Percentiles rank a stretch among this genome's conserved stretches.
phyloP scores from a whole-genome alignment of 2,113 vertebrate species.

The Paratilapia polleni region DNA sequence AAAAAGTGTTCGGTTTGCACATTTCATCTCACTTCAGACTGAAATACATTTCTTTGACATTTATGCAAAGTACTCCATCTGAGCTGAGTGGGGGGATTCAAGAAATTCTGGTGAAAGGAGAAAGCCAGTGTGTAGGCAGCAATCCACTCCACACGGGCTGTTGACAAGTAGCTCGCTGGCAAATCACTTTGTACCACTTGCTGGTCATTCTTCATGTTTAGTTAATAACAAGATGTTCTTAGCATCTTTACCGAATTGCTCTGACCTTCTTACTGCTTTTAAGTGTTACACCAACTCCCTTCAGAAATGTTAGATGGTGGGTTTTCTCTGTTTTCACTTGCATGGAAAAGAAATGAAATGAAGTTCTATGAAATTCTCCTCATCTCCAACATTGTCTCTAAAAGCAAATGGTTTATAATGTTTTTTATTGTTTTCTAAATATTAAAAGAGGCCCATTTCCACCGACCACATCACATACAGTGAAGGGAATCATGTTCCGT shows the following conservation, averaged over 20 bases:
- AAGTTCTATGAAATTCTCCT: not conserved
- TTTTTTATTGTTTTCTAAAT: not conserved
- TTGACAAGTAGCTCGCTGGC: not conserved
- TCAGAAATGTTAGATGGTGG: not conserved
- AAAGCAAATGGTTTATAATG: not conserved
- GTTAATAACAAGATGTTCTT: not conserved
- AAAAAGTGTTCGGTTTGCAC: constrained; percentile 30
- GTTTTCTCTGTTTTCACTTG: not conserved
- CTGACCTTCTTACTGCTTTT: not conserved
- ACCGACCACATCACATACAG: too few relatives aligned
- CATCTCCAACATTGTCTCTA: not conserved
- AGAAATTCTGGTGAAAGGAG: constrained; percentile 13
- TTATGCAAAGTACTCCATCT: constrained; percentile 16
- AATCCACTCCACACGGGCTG: not conserved
- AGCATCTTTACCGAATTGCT: not conserved
- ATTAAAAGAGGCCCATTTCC: not conserved
- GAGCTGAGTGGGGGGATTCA: constrained; percentile 14
- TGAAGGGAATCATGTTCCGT: too few relatives aligned
- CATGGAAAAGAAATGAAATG: not conserved
- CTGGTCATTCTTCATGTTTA: constrained; percentile 1
- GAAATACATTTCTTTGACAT: constrained; percentile 41
- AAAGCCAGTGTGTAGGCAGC: not conserved
- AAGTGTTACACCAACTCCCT: not conserved
- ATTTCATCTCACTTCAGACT: not conserved
- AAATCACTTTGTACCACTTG: constrained; percentile 1